Evolutionary conservation across 2,888 invertebrate genomes (phyloP), one percentile per base, ranked within the genome.

Genomic region (Lydus trimaculatus): DNA sequence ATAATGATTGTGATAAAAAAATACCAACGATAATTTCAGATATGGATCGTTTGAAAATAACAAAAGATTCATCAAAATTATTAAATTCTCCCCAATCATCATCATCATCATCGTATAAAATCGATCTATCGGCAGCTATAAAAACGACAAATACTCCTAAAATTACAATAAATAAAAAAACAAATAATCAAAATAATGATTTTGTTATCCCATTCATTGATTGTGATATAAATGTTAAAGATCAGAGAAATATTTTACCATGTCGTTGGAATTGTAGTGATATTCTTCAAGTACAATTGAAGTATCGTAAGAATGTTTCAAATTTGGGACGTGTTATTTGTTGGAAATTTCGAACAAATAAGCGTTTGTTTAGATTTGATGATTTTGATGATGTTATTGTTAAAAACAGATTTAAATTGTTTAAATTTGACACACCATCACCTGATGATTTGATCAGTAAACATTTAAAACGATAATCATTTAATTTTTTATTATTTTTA

Each of bases 361-460:
- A 73, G 64, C 56, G n/a, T 28, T 0, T 56, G 63, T 61, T 43
- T 11, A 43, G 66, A 67, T 72, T 65, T 73, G 69, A 71, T 56
- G 13, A 56, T 56, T 28, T 33, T 58, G 23, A 69, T 48, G 65
- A 59, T 68, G 58, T 62, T 52, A 64, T 69, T 4, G 13, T 56
- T 70, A 59, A 56, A 31, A 68, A 64, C 5, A 75, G 72, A 36
- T 69, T 87, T 63, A 76, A 78, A 58, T 73, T 70, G 48, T 91
- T 91, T 84, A 84, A 87, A 71, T 92, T 91, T 83, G 83, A 86
- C 33, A 85, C 85, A 52, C 88, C 87, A 2, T 91, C 91, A 0
- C 91, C 91, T 11, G 90, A 91, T 83, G 89, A 88, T 80, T 75
- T 85, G 65, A 86, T 90, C 64, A 84, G 79, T n/a, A 78, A 78